Percentiles rank a stretch among this genome's conserved stretches.
Evolutionary conservation across 2,797 vertebrate species (phyloP).

Genomic region (Chrosomus eos): DNA sequence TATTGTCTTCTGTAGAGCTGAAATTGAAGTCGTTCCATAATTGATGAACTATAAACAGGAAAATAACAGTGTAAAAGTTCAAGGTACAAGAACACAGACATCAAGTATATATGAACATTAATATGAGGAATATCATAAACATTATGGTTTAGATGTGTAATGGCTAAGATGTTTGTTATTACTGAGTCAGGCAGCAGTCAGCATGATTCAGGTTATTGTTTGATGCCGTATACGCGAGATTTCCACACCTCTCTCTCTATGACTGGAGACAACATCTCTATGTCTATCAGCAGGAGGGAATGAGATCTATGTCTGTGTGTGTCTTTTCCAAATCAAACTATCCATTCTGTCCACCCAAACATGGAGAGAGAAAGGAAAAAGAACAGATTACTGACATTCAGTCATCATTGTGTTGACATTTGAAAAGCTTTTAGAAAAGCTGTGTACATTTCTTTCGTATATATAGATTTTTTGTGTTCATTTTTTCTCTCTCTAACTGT

Average conservation of each 20-base stretch:
- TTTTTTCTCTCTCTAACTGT: conserved; percentile 43
- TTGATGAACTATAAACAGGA: too few relatives aligned
- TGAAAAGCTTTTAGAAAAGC: conserved; percentile 42
- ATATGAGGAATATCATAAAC: not conserved
- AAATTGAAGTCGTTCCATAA: not conserved
- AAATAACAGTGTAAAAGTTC: not conserved
- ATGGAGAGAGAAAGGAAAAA: conserved; percentile 21
- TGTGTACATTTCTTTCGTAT: conserved; percentile 52
- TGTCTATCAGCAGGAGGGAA: conserved; percentile 43
- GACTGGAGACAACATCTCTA: conserved; percentile 29
- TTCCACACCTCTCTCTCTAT: conserved; percentile 22
- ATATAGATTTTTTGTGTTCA: conserved; percentile 43
- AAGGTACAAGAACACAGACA: not conserved
- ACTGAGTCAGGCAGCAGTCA: not conserved
- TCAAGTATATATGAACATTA: not conserved
- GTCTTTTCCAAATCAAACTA: conserved; percentile 25
- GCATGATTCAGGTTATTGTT: not conserved
- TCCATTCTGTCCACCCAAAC: conserved; percentile 13
- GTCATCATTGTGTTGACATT: conserved; percentile 26
- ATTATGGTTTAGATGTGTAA: not conserved
- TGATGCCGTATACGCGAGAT: not conserved
- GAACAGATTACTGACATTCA: conserved; percentile 5
- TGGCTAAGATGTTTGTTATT: not conserved
- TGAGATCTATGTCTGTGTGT: conserved; percentile 9
- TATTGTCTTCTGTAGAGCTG: not conserved